phyloP scores from a whole-genome alignment of 2,888 invertebrate genomes.

The Lithophane ornitopus region DNA sequence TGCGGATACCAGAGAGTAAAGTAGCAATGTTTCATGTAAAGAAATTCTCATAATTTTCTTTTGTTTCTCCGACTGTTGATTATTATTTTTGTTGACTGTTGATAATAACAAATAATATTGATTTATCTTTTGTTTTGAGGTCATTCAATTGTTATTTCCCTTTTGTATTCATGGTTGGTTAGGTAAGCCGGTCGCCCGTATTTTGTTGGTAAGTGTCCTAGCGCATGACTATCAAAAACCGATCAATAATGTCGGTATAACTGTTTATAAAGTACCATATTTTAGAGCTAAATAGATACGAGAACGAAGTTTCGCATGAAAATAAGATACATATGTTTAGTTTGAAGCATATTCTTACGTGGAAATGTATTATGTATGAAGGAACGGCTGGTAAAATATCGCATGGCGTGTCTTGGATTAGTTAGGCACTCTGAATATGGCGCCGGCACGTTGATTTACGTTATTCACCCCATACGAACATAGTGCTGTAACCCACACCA shows the following conservation, averaged over 20 bases:
- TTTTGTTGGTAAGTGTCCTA: slow-evolving; percentile 26
- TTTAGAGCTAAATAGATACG: slow-evolving; percentile 34
- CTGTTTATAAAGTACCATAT: slow-evolving; percentile 29
- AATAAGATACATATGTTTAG: slow-evolving; percentile 65
- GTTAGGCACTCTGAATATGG: slow-evolving; percentile 74
- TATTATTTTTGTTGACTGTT: slow-evolving; percentile 36
- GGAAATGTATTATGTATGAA: slow-evolving; percentile 75
- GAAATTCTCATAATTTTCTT: slow-evolving; percentile 62
- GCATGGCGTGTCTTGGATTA: slow-evolving; percentile 83
- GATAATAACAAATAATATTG: slow-evolving; percentile 38
- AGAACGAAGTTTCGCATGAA: slow-evolving; percentile 59
- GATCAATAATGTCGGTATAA: slow-evolving; percentile 51
- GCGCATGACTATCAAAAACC: slow-evolving; percentile 45
- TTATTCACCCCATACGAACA: slow-evolving; percentile 52
- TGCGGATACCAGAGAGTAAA: slow-evolving; percentile 49
- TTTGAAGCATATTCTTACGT: slow-evolving; percentile 71
- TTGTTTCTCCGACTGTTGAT: slow-evolving; percentile 61
- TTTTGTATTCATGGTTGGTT: slow-evolving; percentile 38
- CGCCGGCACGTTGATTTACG: slow-evolving; percentile 70
- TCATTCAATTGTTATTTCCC: slow-evolving; percentile 27
- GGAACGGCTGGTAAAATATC: slow-evolving; percentile 80
- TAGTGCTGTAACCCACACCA: slow-evolving; percentile 42
- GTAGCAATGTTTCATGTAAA: slow-evolving; percentile 57
- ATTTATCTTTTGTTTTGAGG: slow-evolving; percentile 30
- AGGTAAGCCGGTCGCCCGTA: slow-evolving; percentile 12